These are phyloP conservation scores for cattle (Bos taurus) DNA, from an alignment of 2,113 vertebrate genomes.

Conservation along the genomic window DNA sequence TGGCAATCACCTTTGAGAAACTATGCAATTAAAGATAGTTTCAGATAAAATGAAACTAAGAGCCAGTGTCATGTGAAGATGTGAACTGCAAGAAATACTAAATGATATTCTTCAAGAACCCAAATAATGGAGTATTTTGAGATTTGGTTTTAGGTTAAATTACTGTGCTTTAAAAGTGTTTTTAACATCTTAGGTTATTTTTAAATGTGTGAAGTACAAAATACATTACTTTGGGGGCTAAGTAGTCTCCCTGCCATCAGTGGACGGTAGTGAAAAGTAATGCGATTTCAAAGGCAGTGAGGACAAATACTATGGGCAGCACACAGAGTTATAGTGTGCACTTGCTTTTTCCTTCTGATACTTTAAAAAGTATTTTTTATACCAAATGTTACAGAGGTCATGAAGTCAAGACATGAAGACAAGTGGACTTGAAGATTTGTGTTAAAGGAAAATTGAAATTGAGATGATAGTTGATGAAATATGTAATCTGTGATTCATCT, in stretches of 20 bases:
- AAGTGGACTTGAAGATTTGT: background rate
- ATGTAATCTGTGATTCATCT: constrained; percentile 2
- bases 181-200: background rate
- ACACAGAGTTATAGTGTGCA: background rate
- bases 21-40: background rate
- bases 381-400: background rate
- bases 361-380: background rate
- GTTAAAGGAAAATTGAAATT: constrained; percentile 43
- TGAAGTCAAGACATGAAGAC: constrained; percentile 25
- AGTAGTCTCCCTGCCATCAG: background rate
- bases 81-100: background rate
- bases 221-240: background rate
- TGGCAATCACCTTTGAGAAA: background rate
- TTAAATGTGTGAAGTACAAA: background rate
- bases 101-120: background rate
- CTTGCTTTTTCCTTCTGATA: background rate
- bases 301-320: background rate
- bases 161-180: background rate
- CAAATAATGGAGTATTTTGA: background rate
- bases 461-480: constrained; percentile 14
- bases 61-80: background rate
- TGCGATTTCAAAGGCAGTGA: background rate
- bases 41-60: background rate
- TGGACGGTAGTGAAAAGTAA: background rate
- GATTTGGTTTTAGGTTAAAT: background rate